phyloP scores from a whole-genome alignment of 2,888 invertebrate genomes.

The Aspidapion aeneum region DNA sequence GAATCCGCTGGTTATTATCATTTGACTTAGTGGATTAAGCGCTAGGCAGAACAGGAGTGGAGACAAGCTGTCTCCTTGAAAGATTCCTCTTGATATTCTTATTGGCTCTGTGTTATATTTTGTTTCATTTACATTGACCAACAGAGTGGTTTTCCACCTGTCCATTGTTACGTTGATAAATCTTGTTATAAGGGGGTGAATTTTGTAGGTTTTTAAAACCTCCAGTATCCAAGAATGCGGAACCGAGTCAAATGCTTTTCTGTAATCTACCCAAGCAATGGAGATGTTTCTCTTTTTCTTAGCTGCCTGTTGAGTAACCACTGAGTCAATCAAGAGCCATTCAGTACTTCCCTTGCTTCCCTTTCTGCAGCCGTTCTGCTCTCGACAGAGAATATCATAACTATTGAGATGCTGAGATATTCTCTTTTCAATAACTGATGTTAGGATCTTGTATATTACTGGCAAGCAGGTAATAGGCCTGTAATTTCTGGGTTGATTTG shows the following conservation, averaged over 20 bases:
- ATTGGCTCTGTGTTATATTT: neutral
- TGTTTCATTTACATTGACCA: conserved; percentile 1
- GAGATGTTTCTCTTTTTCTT: conserved; percentile 3
- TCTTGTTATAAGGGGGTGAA: neutral
- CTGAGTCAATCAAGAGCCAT: conserved; percentile 1
- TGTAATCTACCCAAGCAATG: conserved; percentile 6
- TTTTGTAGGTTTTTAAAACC: neutral
- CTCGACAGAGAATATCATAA: neutral
- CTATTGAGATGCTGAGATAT: neutral
- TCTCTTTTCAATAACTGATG: conserved; percentile 2
- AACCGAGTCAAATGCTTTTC: conserved; percentile 8
- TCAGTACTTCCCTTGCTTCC: neutral
- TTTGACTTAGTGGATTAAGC: neutral
- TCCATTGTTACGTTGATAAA: neutral
- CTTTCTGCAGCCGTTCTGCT: conserved; percentile 7
- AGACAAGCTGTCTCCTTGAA: conserved; percentile 1
- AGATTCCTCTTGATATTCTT: conserved; percentile 3
- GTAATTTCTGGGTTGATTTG: conserved; percentile 1
- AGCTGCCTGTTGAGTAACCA: conserved; percentile 1
- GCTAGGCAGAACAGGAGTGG: neutral
- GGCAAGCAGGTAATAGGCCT: neutral
- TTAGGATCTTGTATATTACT: conserved; percentile 3
- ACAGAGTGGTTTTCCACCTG: neutral
- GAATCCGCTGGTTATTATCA: neutral
- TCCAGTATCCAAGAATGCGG: conserved; percentile 6